Evolutionary conservation across 2,888 invertebrate species (phyloP), one percentile per base, ranked within the genome.

Genomic region (Drosophila anomelani): DNA sequence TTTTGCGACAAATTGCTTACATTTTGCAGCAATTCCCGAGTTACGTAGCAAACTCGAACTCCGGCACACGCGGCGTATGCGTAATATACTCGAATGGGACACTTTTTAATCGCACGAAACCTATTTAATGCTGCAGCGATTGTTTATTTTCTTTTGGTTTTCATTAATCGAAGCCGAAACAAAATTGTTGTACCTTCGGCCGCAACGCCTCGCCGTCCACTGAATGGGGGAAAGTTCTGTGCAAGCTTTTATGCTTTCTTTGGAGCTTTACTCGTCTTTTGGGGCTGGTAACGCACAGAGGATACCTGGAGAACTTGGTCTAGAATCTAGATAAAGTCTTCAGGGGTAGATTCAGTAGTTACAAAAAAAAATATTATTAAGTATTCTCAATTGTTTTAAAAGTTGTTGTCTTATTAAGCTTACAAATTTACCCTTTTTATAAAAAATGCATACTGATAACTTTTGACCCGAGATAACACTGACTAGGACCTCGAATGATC

Each of bases 141-240:
- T 69, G 49, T 43, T 51, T 49, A 34, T 58, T 41, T 69, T 57
- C 15, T 56, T 57, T n/a, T 51, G 13, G 15, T 34, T 66, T 66
- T 39, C 34, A 49, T 34, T 34, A 13, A 41, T 47, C 15, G 17
- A 71, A 32, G 32, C 54, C 51, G 51, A 49, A 26, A 44, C 32
- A 39, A 59, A 46, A 59, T 57, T 60, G 34, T 44, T 53, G 71
- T 66, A 34, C 77, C 57, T 54, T 64, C 69, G 47, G 60, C 77
- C 64, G 61, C 74, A 74, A 82, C 75, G 69, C 80, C 75, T 77
- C 64, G 71, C 71, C 71, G 71, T 71, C 67, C 58, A 85, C 68
- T 85, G 57, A 86, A 71, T 58, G 38, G 29, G 26, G 29, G 46
- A 39, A 46, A 62, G 44, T 62, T 62, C 12, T 10, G 13, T n/a